Evolutionary conservation across 2,113 vertebrate genomes (phyloP), one percentile per base, ranked within the genome.

Genomic region (Chrysemys picta): DNA sequence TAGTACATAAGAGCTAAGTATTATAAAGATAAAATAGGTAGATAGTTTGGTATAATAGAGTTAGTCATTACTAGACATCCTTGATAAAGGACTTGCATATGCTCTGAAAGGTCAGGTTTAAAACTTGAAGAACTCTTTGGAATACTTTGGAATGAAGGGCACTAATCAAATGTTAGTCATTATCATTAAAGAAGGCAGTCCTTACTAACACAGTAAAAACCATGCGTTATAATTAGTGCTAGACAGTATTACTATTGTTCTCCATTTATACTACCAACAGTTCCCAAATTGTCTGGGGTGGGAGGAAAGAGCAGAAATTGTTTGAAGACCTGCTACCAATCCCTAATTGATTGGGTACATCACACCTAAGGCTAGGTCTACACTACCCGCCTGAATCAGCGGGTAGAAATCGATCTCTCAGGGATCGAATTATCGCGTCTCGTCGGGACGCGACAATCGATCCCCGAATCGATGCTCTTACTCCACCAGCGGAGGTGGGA

Each of bases 121-220:
- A 93, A 91, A 90, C 91, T 91, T 89, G 82, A 38, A 83, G 42
- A 83, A 82, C 49, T 81, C 81, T 84, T 50, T 38, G 42, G 88
- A 57, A 90, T 80, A 88, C 96, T 83, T 79, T n/a, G 31, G 93
- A 86, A 90, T 91, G 91, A 96, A 94, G 93, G 82, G 27, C 82
- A 87, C 13, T 5, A 42, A 90, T 94, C 86, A 84, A 52, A 87
- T 45, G 24, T 45, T 89, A 93, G 84, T 27, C 91, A 75, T 91
- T 90, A 75, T 57, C 42, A 83, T 35, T 92, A n/a, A 89, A 94
- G 82, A 90, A 91, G 69, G 89, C 88, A 96, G 89, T 93, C 76
- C 92, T 87, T 85, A 47, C 54, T 65, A 81, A 93, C 84, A 90
- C 80, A 85, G 86, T 35, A 29, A 25, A 57, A 35, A 59, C 49